These are phyloP conservation scores for Tipula vernalis DNA, from an alignment of 2,888 invertebrate species.

Conservation along the genomic window DNA sequence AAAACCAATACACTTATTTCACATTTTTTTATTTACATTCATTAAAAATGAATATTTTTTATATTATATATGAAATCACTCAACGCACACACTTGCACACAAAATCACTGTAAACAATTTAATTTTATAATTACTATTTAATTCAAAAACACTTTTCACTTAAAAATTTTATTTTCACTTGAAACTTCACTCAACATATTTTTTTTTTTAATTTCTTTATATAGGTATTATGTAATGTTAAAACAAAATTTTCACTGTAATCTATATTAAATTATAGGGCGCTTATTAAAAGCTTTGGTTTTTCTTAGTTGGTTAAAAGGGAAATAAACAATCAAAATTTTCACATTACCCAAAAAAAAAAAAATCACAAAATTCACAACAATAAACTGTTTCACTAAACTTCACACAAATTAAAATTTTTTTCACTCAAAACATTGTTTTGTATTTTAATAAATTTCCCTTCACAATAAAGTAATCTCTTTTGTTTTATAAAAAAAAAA, in stretches of 20 bases:
- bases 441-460: background rate
- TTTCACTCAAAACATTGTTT: background rate
- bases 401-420: background rate
- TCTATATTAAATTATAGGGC: background rate
- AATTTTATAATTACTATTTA: background rate
- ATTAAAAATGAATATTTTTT: background rate
- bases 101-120: background rate
- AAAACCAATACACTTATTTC: background rate
- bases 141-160: background rate
- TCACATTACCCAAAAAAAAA: background rate
- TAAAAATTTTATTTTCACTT: background rate
- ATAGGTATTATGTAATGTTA: background rate
- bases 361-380: background rate
- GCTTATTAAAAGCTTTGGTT: background rate
- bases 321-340: background rate
- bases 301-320: background rate
- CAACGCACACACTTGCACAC: background rate
- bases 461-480: background rate
- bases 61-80: background rate
- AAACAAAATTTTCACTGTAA: background rate
- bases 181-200: background rate
- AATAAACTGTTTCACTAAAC: background rate
- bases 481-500: background rate
- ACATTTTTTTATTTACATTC: background rate
- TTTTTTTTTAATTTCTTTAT: too few relatives aligned